A percentile compares a stretch with the other conserved stretches of the same genome.
phyloP scores from a whole-genome alignment of 2,113 vertebrate genomes.

The Heterochromis multidens region DNA sequence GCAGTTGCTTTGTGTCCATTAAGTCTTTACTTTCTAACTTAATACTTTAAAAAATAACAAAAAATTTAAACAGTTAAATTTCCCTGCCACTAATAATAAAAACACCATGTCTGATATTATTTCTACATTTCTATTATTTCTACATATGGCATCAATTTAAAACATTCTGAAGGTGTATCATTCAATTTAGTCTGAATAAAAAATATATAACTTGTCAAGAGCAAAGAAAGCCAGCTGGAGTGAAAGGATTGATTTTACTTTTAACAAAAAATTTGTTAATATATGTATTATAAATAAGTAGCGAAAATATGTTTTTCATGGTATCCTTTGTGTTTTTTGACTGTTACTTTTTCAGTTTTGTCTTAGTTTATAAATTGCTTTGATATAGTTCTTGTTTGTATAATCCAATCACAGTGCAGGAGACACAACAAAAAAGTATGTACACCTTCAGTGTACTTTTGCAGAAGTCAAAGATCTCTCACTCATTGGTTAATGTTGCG shows the following conservation, averaged over 20 bases:
- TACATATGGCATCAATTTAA: not conserved
- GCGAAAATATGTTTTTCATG: not conserved
- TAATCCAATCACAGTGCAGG: not conserved
- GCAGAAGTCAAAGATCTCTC: not conserved
- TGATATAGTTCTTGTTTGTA: not conserved
- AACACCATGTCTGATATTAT: not conserved
- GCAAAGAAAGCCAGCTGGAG: not conserved
- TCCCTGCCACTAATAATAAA: not conserved
- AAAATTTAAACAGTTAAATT: not conserved
- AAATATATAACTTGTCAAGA: not conserved
- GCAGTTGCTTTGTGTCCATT: not conserved
- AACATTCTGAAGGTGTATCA: not conserved
- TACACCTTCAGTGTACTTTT: not conserved
- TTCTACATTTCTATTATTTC: not conserved
- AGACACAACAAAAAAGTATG: not conserved
- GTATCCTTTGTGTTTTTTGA: not conserved
- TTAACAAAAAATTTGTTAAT: not conserved
- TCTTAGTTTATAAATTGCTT: not conserved
- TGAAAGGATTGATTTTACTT: not conserved
- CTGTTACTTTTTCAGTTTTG: not conserved
- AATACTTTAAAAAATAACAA: too few species aligned
- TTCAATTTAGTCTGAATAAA: not conserved
- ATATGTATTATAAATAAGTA: not conserved
- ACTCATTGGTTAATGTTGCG: not conserved
- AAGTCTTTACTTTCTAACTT: not conserved